Percentiles rank a stretch among this genome's conserved stretches.
Conservation (phyloP, 2,797 vertebrate species). For the Scarus forsteni region DNA sequence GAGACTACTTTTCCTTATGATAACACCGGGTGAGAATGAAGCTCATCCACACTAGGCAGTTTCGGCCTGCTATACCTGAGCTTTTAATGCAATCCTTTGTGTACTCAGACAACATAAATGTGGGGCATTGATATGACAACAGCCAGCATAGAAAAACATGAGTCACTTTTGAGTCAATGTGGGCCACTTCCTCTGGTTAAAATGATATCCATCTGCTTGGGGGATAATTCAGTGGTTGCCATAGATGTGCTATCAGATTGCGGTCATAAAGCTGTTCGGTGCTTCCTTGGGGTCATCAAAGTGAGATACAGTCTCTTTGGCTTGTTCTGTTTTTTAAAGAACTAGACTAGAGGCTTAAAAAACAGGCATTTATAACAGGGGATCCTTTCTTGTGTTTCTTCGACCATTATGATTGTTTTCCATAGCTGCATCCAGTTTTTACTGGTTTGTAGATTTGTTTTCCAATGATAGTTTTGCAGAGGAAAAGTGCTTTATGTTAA, state of each 20-base stretch:
- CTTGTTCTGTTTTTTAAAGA: background rate
- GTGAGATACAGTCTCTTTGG: background rate
- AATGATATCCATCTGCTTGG: conserved; percentile 21
- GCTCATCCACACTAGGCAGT: conserved; percentile 1
- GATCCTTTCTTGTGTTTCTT: too few species aligned
- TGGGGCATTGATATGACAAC: conserved; percentile 12
- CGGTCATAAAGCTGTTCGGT: conserved; percentile 21
- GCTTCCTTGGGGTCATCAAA: conserved; percentile 4
- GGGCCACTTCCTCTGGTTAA: conserved; percentile 30
- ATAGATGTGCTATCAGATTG: conserved; percentile 33
- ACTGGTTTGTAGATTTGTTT: too few species aligned
- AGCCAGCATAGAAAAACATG: conserved; percentile 12
- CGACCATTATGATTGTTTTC: too few species aligned
- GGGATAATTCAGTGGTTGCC: conserved; percentile 28
- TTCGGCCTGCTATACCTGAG: conserved; percentile 2
- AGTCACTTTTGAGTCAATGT: conserved; percentile 36
- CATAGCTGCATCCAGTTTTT: too few species aligned
- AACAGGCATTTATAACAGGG: too few species aligned
- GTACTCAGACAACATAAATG: background rate
- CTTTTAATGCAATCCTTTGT: background rate
- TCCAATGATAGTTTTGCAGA: too few species aligned
- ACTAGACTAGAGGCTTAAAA: background rate
- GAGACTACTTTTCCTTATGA: conserved; percentile 36
- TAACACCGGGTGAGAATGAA: conserved; percentile 42
- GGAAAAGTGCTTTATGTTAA: too few species aligned